Percentiles rank a stretch among this genome's conserved stretches.
phyloP scores from a whole-genome alignment of 1,140 invertebrate species.

The Batillaria attramentaria region DNA sequence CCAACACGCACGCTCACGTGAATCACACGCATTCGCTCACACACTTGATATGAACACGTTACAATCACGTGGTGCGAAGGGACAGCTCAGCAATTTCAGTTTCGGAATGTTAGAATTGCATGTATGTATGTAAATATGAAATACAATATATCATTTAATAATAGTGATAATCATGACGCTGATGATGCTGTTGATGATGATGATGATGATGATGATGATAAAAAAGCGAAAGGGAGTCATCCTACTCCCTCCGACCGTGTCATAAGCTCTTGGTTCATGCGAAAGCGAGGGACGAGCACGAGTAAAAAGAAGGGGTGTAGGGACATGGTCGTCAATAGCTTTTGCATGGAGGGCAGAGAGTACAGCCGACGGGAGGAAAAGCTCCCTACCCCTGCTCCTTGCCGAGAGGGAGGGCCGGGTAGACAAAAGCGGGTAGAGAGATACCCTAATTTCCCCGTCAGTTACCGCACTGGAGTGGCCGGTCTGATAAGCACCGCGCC shows the following conservation, averaged over 20 bases:
- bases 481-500: neutral
- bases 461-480: neutral
- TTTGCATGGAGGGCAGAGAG: neutral
- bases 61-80: too few relatives aligned
- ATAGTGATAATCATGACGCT: neutral
- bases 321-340: neutral
- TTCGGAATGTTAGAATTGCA: neutral
- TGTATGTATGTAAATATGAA: neutral
- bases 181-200: neutral
- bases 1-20: too few relatives aligned
- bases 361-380: neutral
- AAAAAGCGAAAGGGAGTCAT: neutral
- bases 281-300: neutral
- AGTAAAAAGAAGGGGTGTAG: neutral
- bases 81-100: neutral
- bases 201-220: neutral
- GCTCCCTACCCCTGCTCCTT: neutral
- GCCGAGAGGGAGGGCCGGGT: neutral
- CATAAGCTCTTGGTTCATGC: neutral
- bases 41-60: too few relatives aligned
- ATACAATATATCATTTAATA: neutral
- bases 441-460: slow-evolving; percentile 7
- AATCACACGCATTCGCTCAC: too few relatives aligned
- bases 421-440: neutral
- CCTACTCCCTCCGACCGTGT: neutral